Base-by-base conservation (phyloP, 2,797 vertebrate species). In the Tachyglossus aculeatus region DNA sequence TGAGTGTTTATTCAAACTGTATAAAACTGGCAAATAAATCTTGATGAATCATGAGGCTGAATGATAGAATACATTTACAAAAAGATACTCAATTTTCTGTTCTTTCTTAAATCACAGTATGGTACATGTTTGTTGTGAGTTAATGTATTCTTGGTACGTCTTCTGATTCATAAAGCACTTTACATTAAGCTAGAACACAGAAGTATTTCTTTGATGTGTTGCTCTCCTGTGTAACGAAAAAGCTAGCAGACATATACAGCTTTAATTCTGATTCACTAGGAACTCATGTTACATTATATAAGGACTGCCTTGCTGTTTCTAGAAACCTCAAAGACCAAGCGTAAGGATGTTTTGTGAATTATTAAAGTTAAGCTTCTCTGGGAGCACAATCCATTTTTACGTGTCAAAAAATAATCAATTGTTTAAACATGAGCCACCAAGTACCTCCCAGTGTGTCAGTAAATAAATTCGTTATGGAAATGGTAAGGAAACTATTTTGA, bases 391-490 rank as follows among this genome's bases (percentile, higher is more conserved):
- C 5, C 24, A 71, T 52, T 68, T 61, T 53, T 65, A 24, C 55
- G 24, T 55, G 27, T 79, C 71, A 82, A 41, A 80, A 78, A 40
- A 38, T 63, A 62, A 86, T 16, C 36, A 83, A 70, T 24, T 62
- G 39, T 56, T 87, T 74, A 73, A 65, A 83, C 29, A 79, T 51
- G 29, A 77, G 59, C 61, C 75, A 70, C 19, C 51, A 76, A 18
- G 22, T 78, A 56, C 85, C 77, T 67, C 74, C 77, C 31, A 34
- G 1, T 34, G 45, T 62, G 43, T 41, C 40, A 68, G 74, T 69
- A 90, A 83, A 88, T 63, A 48, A 55, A 69, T 78, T 77, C 79
- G 77, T 84, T 85, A 22, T 68, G 80, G 3, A 3, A 18, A 79
- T 37, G 66, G 41, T 36, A 84, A 61, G 59, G 67, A 63, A 79